These are phyloP conservation scores for Neoseiulus cucumeris DNA, from an alignment of 1,140 invertebrate genomes.

Conservation along the genomic window DNA sequence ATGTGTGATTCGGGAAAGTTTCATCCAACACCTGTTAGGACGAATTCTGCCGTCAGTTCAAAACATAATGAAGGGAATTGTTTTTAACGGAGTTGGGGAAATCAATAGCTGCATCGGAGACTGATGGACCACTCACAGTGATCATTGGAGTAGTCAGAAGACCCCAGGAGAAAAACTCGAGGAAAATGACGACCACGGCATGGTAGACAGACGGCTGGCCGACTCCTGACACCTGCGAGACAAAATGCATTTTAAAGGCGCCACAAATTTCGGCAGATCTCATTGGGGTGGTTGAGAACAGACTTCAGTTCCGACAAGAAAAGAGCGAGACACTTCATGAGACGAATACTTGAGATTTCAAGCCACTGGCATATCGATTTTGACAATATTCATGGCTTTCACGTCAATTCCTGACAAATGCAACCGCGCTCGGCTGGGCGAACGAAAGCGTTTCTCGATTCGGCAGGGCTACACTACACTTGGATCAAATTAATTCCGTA, in stretches of 20 bases:
- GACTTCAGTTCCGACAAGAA: too few relatives aligned
- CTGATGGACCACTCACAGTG: constrained; percentile 45
- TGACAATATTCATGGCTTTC: too few relatives aligned
- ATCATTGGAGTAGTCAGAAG: constrained; percentile 94
- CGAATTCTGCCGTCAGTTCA: constrained; percentile 15
- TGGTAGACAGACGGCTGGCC: constrained; percentile 89
- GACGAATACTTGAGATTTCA: too few relatives aligned
- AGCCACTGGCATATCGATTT: too few relatives aligned
- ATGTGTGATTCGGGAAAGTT: constrained; percentile 96
- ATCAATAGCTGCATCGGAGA: background rate
- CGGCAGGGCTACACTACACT: too few relatives aligned
- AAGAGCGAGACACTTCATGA: too few relatives aligned
- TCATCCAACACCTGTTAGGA: constrained; percentile 58
- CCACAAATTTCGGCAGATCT: too few relatives aligned
- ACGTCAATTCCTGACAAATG: too few relatives aligned
- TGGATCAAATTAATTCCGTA: too few relatives aligned
- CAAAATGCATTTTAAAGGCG: background rate
- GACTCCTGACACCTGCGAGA: constrained; percentile 42
- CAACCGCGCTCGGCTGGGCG: too few relatives aligned
- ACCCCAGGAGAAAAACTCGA: constrained; percentile 99
- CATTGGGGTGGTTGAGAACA: too few relatives aligned
- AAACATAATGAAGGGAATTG: constrained; percentile 2
- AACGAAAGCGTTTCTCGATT: too few relatives aligned
- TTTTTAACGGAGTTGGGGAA: background rate
- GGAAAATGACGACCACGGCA: constrained; percentile 93